Percentiles rank a stretch among this genome's conserved stretches.
phyloP scores from a whole-genome alignment of 2,797 vertebrate genomes.

The Pteronotus mesoamericanus region DNA sequence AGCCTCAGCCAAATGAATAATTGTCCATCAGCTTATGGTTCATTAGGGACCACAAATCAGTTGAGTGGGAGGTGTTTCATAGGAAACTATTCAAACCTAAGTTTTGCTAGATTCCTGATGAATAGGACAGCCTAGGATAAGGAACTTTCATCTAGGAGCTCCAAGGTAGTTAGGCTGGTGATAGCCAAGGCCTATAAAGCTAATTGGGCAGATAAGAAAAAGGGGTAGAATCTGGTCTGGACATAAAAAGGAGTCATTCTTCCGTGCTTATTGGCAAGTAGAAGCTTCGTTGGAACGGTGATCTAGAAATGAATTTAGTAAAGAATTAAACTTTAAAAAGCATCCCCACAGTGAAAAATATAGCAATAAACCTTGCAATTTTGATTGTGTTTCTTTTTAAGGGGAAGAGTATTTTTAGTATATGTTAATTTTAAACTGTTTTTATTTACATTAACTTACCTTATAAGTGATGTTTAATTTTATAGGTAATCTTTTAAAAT shows the following conservation, averaged over 20 bases:
- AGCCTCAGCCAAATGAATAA: constrained; percentile 81
- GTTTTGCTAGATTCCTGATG: constrained; percentile 82
- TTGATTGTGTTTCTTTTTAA: neutral
- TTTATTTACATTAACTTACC: constrained; percentile 2
- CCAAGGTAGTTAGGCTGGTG: constrained; percentile 83
- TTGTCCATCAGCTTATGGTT: constrained; percentile 83
- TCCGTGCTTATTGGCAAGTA: constrained; percentile 68
- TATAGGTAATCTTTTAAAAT: constrained; percentile 57
- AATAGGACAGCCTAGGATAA: constrained; percentile 81
- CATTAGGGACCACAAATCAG: constrained; percentile 87
- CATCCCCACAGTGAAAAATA: constrained; percentile 49
- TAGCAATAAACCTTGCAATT: constrained; percentile 8
- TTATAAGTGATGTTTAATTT: neutral
- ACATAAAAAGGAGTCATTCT: constrained; percentile 73
- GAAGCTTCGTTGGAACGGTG: constrained; percentile 73
- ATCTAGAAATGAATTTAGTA: constrained; percentile 77
- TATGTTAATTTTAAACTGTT: neutral
- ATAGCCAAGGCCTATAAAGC: constrained; percentile 75
- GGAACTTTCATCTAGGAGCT: constrained; percentile 82
- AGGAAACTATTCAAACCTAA: constrained; percentile 82
- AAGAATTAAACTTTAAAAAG: constrained; percentile 76
- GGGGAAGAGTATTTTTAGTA: neutral
- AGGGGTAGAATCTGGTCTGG: constrained; percentile 74
- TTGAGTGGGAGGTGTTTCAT: constrained; percentile 83
- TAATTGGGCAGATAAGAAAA: constrained; percentile 83